A percentile compares a stretch with the other conserved stretches of the same genome.
These are phyloP conservation scores for Oryctolagus cuniculus DNA, from an alignment of 2,113 vertebrate species.

Conservation along the genomic window mOryCun1.1 NC_091435.1:104626501-104627000, in stretches of 20 bases:
- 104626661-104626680: slow-evolving; percentile 76
- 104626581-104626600: slow-evolving; percentile 1
- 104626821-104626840: slow-evolving; percentile 75
- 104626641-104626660: slow-evolving; percentile 74
- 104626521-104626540: slow-evolving; percentile 16
- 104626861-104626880: neutral
- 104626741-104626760: slow-evolving; percentile 87
- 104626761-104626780: slow-evolving; percentile 87
- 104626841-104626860: slow-evolving; percentile 60
- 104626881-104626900: neutral
- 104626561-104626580: slow-evolving; percentile 24
- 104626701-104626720: slow-evolving; percentile 76
- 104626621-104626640: slow-evolving; percentile 56
- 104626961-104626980: neutral
- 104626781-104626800: slow-evolving; percentile 52
- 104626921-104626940: neutral
- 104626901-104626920: neutral
- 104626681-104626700: slow-evolving; percentile 81
- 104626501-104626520: slow-evolving; percentile 47
- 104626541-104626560: slow-evolving; percentile 4
- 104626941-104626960: neutral
- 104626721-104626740: slow-evolving; percentile 83
- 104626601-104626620: slow-evolving; percentile 42
- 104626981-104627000: neutral
- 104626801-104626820: slow-evolving; percentile 71